Conservation (phyloP, 2,797 vertebrate genomes). For the Syngnathus rostellatus region DNA sequence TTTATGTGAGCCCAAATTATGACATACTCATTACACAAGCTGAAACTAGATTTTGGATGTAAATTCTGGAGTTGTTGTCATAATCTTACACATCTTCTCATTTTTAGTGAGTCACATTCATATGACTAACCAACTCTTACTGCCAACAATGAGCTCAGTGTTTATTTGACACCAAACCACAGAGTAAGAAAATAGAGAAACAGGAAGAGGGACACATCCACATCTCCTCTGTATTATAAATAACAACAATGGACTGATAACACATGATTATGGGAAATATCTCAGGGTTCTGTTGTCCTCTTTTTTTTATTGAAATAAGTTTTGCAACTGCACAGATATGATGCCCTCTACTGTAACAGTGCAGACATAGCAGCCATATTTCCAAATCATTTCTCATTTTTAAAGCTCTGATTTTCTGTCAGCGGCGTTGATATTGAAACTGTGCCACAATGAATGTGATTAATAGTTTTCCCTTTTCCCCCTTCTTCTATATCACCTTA, state of each 20-base stretch:
- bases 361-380: slow-evolving; percentile 19
- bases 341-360: slow-evolving; percentile 53
- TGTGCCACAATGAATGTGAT: background rate
- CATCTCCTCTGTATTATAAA: slow-evolving; percentile 12
- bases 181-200: slow-evolving; percentile 12
- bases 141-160: slow-evolving; percentile 44
- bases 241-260: slow-evolving; percentile 7
- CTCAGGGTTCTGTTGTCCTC: slow-evolving; percentile 13
- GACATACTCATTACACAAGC: background rate
- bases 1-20: background rate
- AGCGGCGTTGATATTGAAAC: background rate
- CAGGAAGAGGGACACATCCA: background rate
- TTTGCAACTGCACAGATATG: slow-evolving; percentile 23
- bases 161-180: slow-evolving; percentile 24
- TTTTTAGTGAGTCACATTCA: slow-evolving; percentile 45
- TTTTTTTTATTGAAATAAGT: slow-evolving; percentile 1
- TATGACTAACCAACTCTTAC: slow-evolving; percentile 25
- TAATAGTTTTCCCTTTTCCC: slow-evolving; percentile 9
- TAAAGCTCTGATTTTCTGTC: background rate
- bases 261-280: slow-evolving; percentile 7
- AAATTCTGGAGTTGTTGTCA: slow-evolving; percentile 2
- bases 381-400: background rate
- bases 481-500: background rate
- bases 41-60: slow-evolving; percentile 13
- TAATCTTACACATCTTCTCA: slow-evolving; percentile 34